Conservation (phyloP, 2,113 vertebrate species). For the Onychostruthus taczanowskii region DNA sequence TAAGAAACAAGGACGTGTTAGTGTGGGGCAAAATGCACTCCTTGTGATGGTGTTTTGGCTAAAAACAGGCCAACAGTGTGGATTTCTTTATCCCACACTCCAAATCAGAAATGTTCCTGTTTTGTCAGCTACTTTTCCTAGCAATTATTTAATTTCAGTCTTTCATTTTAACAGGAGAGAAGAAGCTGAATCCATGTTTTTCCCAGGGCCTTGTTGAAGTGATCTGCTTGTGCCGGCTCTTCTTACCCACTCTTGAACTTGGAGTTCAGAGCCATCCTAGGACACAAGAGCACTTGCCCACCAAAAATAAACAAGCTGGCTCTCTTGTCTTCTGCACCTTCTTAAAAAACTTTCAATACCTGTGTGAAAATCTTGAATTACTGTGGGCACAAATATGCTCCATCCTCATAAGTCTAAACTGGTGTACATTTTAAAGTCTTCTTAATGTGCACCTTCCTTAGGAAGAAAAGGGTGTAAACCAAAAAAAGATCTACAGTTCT, state of each 20-base stretch:
- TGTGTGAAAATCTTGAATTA: not conserved
- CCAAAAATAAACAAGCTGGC: accelerated
- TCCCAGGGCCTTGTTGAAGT: not conserved
- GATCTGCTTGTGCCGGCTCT: not conserved
- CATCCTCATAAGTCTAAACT: not conserved
- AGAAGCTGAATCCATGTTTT: not conserved
- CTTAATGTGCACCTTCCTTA: not conserved
- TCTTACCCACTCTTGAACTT: not conserved
- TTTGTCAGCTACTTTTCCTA: not conserved
- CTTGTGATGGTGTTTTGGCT: not conserved
- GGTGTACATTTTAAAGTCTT: not conserved
- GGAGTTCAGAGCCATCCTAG: not conserved
- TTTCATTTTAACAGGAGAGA: not conserved
- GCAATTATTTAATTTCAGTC: not conserved
- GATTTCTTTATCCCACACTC: not conserved
- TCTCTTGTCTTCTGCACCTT: not conserved
- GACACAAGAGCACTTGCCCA: not conserved
- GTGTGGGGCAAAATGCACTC: not conserved
- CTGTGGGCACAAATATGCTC: not conserved
- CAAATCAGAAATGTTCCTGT: not conserved
- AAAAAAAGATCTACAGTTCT: not conserved
- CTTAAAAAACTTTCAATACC: not conserved
- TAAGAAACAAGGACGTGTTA: not conserved
- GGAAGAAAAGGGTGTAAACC: not conserved
- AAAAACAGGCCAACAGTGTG: not conserved